A percentile compares a stretch with the other conserved stretches of the same genome.
phyloP scores from a whole-genome alignment of 2,113 vertebrate genomes.

The Oriolus oriolus region DNA sequence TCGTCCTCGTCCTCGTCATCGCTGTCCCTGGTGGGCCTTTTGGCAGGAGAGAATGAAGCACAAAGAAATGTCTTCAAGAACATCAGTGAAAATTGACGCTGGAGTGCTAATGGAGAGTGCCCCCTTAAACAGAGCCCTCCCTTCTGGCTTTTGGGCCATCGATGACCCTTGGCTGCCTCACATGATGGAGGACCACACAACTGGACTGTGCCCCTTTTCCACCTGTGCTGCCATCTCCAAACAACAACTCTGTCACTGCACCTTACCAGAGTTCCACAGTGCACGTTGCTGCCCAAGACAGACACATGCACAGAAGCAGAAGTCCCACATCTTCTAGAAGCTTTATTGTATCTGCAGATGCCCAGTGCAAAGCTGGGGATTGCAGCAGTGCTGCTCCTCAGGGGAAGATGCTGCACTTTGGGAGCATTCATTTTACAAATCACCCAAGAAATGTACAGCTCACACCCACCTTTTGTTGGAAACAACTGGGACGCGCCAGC shows the following conservation, averaged over 20 bases:
- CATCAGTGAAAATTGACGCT: neutral
- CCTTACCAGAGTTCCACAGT: neutral
- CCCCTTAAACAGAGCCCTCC: neutral
- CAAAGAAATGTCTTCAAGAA: neutral
- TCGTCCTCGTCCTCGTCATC: conserved; percentile 96
- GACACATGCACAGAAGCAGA: neutral
- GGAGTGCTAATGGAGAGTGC: neutral
- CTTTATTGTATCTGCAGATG: neutral
- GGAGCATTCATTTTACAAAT: neutral
- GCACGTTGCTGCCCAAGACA: neutral
- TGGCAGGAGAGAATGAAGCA: neutral
- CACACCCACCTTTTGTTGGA: conserved; percentile 81
- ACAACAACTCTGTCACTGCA: neutral
- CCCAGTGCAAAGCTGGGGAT: neutral
- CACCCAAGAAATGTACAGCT: neutral
- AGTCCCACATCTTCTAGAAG: neutral
- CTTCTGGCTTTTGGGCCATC: accelerated
- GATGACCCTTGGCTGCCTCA: neutral
- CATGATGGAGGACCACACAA: accelerated
- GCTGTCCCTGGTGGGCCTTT: conserved; percentile 84
- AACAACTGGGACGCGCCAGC: conserved; percentile 87
- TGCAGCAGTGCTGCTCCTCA: neutral
- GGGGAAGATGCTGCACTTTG: neutral
- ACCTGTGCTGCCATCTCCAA: neutral
- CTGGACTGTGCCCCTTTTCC: neutral